Percentiles rank a stretch among this genome's conserved stretches.
Evolutionary conservation across 2,797 vertebrate genomes (phyloP).

Genomic region (Mionectes olivaceus): DNA sequence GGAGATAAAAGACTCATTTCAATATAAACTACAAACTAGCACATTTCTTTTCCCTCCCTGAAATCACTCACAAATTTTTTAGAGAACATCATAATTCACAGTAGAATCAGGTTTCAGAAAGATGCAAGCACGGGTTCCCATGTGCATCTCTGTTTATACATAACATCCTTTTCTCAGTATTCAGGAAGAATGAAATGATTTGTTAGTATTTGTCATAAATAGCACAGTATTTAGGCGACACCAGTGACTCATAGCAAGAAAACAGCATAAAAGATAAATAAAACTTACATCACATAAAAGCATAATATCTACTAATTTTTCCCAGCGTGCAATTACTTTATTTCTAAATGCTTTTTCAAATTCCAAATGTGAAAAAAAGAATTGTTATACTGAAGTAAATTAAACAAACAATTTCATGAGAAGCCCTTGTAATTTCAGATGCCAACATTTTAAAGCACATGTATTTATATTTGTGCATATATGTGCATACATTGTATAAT

Average conservation of each 20-base stretch:
- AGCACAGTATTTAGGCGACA: slow-evolving; percentile 37
- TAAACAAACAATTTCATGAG: slow-evolving; percentile 51
- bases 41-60: not conserved
- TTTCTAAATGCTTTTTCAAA: slow-evolving; percentile 34
- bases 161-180: slow-evolving; percentile 55
- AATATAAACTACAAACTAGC: not conserved
- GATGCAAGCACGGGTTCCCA: slow-evolving; percentile 57
- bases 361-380: not conserved
- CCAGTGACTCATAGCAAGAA: slow-evolving; percentile 2
- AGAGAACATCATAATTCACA: slow-evolving; percentile 30
- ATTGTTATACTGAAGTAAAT: slow-evolving; percentile 58
- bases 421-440: slow-evolving; percentile 58
- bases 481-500: slow-evolving; percentile 67
- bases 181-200: slow-evolving; percentile 66
- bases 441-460: slow-evolving; percentile 64
- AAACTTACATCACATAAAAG: slow-evolving; percentile 1
- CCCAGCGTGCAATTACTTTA: not conserved
- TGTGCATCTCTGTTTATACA: slow-evolving; percentile 70
- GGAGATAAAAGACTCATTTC: slow-evolving; percentile 11
- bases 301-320: slow-evolving; percentile 9
- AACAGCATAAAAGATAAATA: slow-evolving; percentile 37
- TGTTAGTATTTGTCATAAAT: slow-evolving; percentile 73
- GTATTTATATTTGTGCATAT: slow-evolving; percentile 69
- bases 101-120: slow-evolving; percentile 28
- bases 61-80: slow-evolving; percentile 36